phyloP scores from a whole-genome alignment of 2,797 vertebrate genomes.

The Meriones psammophilus region DNA sequence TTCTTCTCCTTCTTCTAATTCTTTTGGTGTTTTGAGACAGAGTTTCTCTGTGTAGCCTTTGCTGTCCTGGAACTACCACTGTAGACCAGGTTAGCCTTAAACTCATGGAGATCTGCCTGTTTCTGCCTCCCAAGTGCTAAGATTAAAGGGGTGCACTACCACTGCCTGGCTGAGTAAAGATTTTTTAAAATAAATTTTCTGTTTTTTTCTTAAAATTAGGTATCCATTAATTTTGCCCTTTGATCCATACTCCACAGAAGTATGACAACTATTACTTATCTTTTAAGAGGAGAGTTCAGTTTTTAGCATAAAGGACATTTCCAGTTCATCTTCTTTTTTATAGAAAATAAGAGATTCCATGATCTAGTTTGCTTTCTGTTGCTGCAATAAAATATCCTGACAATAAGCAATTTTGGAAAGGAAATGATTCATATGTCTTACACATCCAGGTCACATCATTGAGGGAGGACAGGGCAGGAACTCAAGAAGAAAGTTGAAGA shows the following conservation, averaged over 20 bases:
- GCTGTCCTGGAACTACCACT: background rate
- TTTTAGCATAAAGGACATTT: background rate
- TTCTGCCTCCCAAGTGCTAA: background rate
- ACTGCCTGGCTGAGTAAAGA: background rate
- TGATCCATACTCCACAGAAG: background rate
- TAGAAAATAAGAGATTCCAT: background rate
- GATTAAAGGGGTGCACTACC: background rate
- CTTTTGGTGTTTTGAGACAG: background rate
- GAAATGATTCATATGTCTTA: background rate
- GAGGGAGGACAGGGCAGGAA: background rate
- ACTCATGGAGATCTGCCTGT: background rate
- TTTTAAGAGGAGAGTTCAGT: background rate
- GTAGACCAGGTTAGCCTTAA: background rate
- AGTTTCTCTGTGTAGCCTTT: background rate
- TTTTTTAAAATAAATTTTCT: background rate
- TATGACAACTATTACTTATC: background rate
- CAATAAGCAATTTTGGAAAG: background rate
- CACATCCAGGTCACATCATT: background rate
- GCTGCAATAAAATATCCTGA: background rate
- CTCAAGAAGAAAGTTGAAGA: background rate
- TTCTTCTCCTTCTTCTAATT: background rate
- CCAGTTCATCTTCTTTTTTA: background rate
- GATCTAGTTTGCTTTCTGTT: background rate
- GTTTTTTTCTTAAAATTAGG: slow-evolving; percentile 19
- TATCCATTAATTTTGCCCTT: background rate